phyloP scores from a whole-genome alignment of 1,140 invertebrate genomes.

The Neotoxoptera formosana region DNA sequence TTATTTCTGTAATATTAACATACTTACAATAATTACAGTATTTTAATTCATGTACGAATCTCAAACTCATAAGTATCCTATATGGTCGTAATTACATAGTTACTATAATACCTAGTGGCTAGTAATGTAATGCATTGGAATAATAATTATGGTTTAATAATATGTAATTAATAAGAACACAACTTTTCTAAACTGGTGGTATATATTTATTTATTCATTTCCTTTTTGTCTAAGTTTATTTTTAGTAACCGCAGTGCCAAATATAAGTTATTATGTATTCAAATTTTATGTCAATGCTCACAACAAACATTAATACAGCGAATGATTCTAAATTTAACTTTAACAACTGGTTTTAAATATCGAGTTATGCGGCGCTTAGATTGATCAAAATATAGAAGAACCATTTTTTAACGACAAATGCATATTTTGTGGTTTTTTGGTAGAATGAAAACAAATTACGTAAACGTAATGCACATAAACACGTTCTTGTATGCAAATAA shows the following conservation, averaged over 20 bases:
- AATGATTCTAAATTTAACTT: neutral
- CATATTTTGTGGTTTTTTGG: neutral
- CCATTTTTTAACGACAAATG: neutral
- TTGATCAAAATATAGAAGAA: neutral
- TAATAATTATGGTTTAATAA: neutral
- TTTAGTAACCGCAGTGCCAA: neutral
- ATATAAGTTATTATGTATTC: neutral
- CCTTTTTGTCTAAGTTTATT: neutral
- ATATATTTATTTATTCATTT: neutral
- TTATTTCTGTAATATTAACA: neutral
- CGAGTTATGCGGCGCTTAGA: neutral
- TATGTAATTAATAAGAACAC: neutral
- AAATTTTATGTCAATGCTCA: neutral
- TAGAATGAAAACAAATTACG: neutral
- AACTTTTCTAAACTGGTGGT: neutral
- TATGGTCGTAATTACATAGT: neutral
- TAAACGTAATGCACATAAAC: neutral
- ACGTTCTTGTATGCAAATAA: neutral
- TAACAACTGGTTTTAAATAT: neutral
- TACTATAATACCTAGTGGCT: too few species aligned
- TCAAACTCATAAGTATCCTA: too few species aligned
- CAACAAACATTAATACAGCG: neutral
- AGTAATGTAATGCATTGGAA: neutral
- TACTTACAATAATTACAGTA: neutral
- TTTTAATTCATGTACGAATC: neutral